Base-by-base conservation (phyloP, 2,113 vertebrate genomes). In the Ammodytes marinus region DNA sequence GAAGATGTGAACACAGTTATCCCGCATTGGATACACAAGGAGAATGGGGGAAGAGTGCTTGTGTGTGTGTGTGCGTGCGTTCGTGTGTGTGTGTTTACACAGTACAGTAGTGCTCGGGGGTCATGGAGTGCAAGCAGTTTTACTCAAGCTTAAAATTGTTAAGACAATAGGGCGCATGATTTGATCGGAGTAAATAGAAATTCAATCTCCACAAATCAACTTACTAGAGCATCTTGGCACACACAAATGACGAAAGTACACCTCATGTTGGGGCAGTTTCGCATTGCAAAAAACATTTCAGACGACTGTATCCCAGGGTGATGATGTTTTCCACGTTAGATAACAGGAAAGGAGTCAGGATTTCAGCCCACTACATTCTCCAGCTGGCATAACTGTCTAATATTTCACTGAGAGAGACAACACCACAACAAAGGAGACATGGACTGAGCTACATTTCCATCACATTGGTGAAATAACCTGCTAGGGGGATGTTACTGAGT, bases 1-100 rank as follows among this genome's bases (percentile, higher is more conserved):
- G 66, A 69, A 83, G 60, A 71, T 61, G 52, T 49, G n/a, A 66
- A 82, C 35, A 47, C 83, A 61, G 67, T 49, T 74, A 79, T 53
- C 55, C 45, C 43, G 43, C 73, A 53, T 7, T 47, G 63, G 43
- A 77, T 17, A 43, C 17, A 70, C 76, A 75, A 61, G 42, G 64
- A 60, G 58, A 71, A 57, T 47, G 2, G 39, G 3, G 65, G 12
- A 50, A 6, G 15, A 35, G 66, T 61, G 5, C 37, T 49, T 37
- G 9, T 49, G 37, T 76, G 10, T 35, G 15, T 68, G 15, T 55
- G 58, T 15, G 39, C 47, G 37, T 60, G 42, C 59, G 45, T 59
- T 59, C 49, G 35, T 59, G 12, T n/a, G 61, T 13, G n/a, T 64
- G n/a, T 64, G 17, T 66, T 43, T 61, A 61, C 59, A 59, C 60